Evolutionary conservation across 2,113 vertebrate genomes (phyloP).

Genomic region (Cephalopholis sonnerati): DNA sequence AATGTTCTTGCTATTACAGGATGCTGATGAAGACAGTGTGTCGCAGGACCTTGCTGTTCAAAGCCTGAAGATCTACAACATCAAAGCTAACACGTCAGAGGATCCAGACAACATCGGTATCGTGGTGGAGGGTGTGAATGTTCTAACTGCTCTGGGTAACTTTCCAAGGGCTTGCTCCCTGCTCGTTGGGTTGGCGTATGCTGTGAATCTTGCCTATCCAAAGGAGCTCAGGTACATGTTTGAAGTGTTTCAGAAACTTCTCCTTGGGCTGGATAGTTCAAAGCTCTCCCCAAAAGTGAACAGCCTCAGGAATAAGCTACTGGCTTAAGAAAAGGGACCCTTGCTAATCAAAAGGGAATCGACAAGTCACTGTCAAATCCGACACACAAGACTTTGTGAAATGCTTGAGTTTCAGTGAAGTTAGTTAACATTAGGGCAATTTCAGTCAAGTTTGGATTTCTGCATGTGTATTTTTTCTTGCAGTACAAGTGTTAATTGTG

Average conservation of each 20-base stretch:
- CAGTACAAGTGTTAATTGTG: too few relatives aligned
- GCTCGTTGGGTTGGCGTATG: neutral
- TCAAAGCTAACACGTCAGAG: neutral
- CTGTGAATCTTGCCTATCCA: neutral
- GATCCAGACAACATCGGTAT: neutral
- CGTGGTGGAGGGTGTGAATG: neutral
- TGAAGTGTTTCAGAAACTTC: neutral
- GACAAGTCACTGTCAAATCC: too few relatives aligned
- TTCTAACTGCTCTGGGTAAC: neutral
- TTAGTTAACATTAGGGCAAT: too few relatives aligned
- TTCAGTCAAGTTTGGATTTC: too few relatives aligned
- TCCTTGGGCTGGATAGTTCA: neutral
- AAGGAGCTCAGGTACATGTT: neutral
- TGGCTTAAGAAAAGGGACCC: neutral
- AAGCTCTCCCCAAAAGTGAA: slow-evolving; percentile 10
- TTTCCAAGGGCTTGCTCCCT: too few relatives aligned
- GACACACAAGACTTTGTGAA: too few relatives aligned
- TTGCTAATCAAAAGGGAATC: too few relatives aligned
- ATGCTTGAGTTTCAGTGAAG: too few relatives aligned
- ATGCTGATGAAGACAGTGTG: slow-evolving; percentile 2
- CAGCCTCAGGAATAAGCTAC: neutral
- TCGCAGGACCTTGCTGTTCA: slow-evolving; percentile 2
- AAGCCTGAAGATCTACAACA: neutral
- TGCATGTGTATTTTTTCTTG: too few relatives aligned
- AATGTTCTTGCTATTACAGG: neutral